These are phyloP conservation scores for Tetramorium alpestre DNA, from an alignment of 1,140 invertebrate species.

Conservation along the genomic window DNA sequence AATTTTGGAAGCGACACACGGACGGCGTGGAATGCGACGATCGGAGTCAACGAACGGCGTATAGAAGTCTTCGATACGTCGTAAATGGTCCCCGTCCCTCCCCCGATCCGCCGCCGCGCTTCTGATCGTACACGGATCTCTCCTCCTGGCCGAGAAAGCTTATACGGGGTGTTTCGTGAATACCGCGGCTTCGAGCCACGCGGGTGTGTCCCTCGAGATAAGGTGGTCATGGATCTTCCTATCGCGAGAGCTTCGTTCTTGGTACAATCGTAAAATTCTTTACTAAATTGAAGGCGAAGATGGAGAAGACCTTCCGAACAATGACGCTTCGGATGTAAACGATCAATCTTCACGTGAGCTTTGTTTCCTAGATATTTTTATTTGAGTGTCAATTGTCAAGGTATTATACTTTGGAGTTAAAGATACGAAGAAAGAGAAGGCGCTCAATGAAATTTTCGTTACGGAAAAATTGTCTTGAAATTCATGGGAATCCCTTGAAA, in stretches of 20 bases:
- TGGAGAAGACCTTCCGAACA: not conserved
- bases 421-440: not conserved
- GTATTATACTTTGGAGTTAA: not conserved
- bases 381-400: not conserved
- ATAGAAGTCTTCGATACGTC: constrained; percentile 73
- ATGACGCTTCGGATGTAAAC: not conserved
- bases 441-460: not conserved
- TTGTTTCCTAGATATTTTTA: not conserved
- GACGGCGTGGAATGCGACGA: constrained; percentile 68
- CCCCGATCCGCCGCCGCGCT: not conserved
- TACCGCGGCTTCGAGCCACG: constrained; percentile 12
- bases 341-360: not conserved
- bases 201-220: not conserved
- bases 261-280: not conserved
- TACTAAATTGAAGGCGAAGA: not conserved
- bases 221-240: not conserved
- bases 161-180: constrained; percentile 30
- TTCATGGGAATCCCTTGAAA: not conserved
- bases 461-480: not conserved
- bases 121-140: constrained; percentile 11
- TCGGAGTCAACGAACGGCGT: constrained; percentile 73
- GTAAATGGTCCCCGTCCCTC: constrained; percentile 60
- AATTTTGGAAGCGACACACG: constrained; percentile 72
- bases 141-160: not conserved
- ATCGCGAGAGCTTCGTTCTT: not conserved